Evolutionary conservation across 2,888 invertebrate genomes (phyloP).

Genomic region (Cataglyphis livida): DNA sequence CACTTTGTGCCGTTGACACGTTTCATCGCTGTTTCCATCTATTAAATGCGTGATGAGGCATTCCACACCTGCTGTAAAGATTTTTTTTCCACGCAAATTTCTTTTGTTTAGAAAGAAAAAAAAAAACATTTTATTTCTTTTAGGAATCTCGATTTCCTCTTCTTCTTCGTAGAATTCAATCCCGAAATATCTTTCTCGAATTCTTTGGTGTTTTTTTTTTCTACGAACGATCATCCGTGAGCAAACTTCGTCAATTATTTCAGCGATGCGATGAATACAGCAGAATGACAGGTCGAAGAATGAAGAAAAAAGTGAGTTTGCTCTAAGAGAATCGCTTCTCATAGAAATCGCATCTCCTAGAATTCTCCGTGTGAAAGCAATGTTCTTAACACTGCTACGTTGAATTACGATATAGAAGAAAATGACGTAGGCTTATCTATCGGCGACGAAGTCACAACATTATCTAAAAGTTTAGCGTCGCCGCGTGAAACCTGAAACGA

Average conservation of each 20-base stretch:
- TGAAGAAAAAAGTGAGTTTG: neutral
- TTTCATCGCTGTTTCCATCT: neutral
- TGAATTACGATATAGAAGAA: slow-evolving; percentile 5
- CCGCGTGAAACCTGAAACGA: slow-evolving; percentile 20
- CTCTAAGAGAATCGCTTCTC: neutral
- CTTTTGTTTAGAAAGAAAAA: neutral
- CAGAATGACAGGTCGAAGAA: neutral
- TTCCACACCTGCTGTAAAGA: neutral
- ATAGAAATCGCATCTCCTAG: neutral
- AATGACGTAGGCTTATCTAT: slow-evolving; percentile 11
- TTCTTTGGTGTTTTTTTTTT: neutral
- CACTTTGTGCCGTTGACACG: neutral
- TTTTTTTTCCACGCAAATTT: neutral
- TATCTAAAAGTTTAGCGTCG: slow-evolving; percentile 21
- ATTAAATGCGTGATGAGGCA: neutral
- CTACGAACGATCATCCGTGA: neutral
- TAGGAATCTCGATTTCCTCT: neutral
- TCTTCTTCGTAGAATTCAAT: neutral
- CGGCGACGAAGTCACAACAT: slow-evolving; percentile 5
- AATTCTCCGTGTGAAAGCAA: neutral
- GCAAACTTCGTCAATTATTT: neutral
- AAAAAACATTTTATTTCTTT: neutral
- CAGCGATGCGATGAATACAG: neutral
- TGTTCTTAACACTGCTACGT: neutral
- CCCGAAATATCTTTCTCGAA: neutral